A percentile compares a stretch with the other conserved stretches of the same genome.
Conservation (phyloP, 2,113 vertebrate species). For the Etia nguti region DNA sequence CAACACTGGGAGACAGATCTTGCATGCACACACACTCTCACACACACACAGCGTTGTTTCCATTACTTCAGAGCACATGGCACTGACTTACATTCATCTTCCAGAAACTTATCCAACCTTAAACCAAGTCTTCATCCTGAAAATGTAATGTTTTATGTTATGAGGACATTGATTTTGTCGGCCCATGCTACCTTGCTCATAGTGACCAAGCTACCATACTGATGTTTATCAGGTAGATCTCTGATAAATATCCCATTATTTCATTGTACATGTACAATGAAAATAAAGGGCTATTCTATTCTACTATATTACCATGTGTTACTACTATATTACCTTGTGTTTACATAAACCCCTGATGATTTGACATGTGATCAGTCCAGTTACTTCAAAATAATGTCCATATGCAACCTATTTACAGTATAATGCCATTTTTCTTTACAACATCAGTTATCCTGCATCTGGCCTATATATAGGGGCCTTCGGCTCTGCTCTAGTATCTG, state of each 20-base stretch:
- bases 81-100: background rate
- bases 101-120: background rate
- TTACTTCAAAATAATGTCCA: background rate
- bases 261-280: no score
- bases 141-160: background rate
- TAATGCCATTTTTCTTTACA: background rate
- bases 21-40: conserved; percentile 8
- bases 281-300: no score
- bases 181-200: no score
- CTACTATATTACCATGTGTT: no score
- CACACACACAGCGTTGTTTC: background rate
- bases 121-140: background rate
- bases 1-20: conserved; percentile 80
- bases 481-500: background rate
- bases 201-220: no score
- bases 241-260: no score
- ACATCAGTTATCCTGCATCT: background rate
- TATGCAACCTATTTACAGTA: background rate
- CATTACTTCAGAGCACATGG: background rate
- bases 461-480: background rate
- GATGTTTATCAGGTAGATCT: no score
- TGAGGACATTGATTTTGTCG: background rate
- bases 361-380: background rate
- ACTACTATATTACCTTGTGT: no score
- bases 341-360: background rate